Base-by-base conservation (phyloP, 2,888 invertebrate species). In the Exephanes ischioxanthus region DNA sequence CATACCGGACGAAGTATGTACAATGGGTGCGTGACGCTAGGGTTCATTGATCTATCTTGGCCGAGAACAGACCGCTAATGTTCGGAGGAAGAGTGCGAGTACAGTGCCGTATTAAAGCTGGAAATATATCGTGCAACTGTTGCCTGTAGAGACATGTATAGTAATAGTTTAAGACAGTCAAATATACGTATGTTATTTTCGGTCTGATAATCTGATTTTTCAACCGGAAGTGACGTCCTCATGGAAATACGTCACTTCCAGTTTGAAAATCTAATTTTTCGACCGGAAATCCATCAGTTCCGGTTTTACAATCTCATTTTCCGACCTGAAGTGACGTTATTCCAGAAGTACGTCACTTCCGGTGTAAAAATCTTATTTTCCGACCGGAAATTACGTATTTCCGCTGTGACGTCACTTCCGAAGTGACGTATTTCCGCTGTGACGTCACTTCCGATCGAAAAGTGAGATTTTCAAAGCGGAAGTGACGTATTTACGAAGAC, bases 11-110 rank as follows among this genome's bases (percentile, higher is more conserved):
- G 26, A 61, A 37, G 48, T 71, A 61, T 26, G 48, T 71, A 48
- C 55, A 76, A 77, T 53, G 55, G 53, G 77, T 66, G 83, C 83
- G 80, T 80, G 86, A 80, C 77, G 37, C 78, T 80, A 55, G 68
- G 63, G 83, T 80, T 86, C 80, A 70, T 78, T 77, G 83, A 78
- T 83, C 80, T 77, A n/a, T 58, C 33, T 37, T 14, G 37, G 16
- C 30, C 68, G 73, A 80, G 80, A 71, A 71, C 41, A 51, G 80
- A 2, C 4, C 76, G 76, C 58, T 73, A 48, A 80, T 51, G 53
- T 83, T 77, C 55, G 63, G 41, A 80, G 41, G 53, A 72, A 79
- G 33, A 61, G 19, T 51, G 4, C 22, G n/a, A 30, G 19, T 66
- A 37, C 61, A 66, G 41, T 41, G 7, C 4, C n/a, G 33, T 67